These are phyloP conservation scores for Callaeas wilsoni DNA, from an alignment of 2,113 vertebrate genomes.

Conservation along the genomic window DNA sequence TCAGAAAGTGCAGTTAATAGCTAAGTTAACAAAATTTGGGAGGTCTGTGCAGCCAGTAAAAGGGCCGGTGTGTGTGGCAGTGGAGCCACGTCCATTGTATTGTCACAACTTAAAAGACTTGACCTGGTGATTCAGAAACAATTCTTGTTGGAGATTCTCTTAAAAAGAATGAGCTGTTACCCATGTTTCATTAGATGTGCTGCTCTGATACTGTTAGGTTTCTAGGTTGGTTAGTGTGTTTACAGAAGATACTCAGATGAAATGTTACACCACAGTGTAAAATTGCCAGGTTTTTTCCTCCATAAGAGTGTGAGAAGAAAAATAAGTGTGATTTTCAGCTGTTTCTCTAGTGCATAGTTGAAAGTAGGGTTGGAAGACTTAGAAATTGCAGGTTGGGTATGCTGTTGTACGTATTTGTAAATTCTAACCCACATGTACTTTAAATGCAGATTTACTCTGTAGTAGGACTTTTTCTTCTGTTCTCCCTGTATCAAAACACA, in stretches of 20 bases:
- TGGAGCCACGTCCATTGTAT: not conserved
- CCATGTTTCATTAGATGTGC: not conserved
- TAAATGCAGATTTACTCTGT: not conserved
- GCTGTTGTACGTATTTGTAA: not conserved
- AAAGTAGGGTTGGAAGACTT: not conserved
- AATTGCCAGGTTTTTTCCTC: not conserved
- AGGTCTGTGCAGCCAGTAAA: not conserved
- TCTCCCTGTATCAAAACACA: not conserved
- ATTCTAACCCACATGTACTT: not conserved
- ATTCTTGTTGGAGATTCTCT: not conserved
- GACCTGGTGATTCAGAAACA: not conserved
- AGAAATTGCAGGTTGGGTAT: not conserved
- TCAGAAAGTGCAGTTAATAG: not conserved
- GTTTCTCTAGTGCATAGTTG: not conserved
- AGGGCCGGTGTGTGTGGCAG: fast-evolving
- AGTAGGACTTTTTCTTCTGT: not conserved
- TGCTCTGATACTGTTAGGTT: not conserved
- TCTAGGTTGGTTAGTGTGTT: not conserved
- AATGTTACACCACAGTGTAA: not conserved
- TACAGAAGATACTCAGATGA: not conserved
- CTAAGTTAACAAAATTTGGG: not conserved
- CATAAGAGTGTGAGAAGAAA: not conserved
- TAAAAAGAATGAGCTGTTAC: not conserved
- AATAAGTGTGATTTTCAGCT: not conserved
- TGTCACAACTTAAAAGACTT: not conserved